Evolutionary conservation across 35 echinoderm and acorn worm species (phyloP), one percentile per base, ranked within the genome.

Genomic region (Stichopus chloronotus): DNA sequence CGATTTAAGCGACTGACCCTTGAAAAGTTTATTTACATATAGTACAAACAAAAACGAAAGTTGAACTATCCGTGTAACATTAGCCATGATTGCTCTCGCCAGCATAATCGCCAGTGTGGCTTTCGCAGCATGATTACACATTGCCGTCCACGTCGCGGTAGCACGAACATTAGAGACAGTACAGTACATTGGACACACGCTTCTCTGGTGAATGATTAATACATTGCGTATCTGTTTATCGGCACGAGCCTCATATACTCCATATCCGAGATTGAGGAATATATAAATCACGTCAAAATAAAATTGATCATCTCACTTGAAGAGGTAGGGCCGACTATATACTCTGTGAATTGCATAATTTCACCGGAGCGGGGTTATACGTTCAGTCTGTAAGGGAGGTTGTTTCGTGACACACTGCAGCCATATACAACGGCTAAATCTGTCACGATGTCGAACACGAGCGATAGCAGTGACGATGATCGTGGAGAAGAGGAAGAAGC

Each of bases 401-500:
- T 43, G 30, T 43, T 43, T 43, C 30, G 3, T 43, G 30, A 43
- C 3, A 43, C 30, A 43, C 30, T 43, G 30, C n/a, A n/a, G n/a
- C 30, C 30, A 43, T 3, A 43, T 43, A 43, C 69, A 19, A 10
- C 59, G 59, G 59, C 69, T 24, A 21, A 43, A 43, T 20, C 69
- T 74, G 17, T 74, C 16, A 74, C 19, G 69, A 74, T 74, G 69
- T 14, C 59, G 14, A 61, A 61, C 59, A 3, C 69, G 17, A 74
- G 17, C 69, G 22, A 20, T n/a, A n/a, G 69, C 6, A 85, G 17
- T 58, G 82, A 58, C 8, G 55, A 56, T 5, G 55, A 58, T 4
- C 54, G 58, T 57, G 82, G 58, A 16, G 82, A 85, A 56, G 82
- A 85, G 6, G 69, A 74, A n/a, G 69, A 74, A n/a, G 69, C 7